phyloP scores from a whole-genome alignment of 2,797 vertebrate genomes.

The Arctocebus calabarensis region DNA sequence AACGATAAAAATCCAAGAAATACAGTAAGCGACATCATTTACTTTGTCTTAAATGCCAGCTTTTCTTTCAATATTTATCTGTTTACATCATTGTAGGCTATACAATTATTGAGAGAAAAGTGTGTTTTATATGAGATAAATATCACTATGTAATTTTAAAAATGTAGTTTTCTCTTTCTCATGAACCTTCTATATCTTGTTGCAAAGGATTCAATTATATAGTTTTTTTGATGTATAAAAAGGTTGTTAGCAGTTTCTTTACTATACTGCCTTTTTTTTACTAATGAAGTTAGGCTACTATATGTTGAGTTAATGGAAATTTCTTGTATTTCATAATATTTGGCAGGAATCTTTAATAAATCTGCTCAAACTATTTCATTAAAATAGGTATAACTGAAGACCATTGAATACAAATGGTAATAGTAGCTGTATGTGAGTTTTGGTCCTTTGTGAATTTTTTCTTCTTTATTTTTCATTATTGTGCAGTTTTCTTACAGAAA shows the following conservation, averaged over 20 bases:
- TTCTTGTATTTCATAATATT: neutral
- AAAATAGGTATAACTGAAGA: neutral
- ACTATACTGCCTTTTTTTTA: neutral
- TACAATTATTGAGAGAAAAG: neutral
- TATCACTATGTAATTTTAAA: neutral
- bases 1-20: constrained; percentile 49
- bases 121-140: neutral
- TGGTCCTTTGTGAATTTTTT: neutral
- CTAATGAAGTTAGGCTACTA: neutral
- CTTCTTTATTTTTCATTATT: neutral
- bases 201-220: neutral
- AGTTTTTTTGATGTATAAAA: neutral
- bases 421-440: neutral
- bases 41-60: neutral
- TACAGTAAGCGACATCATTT: neutral
- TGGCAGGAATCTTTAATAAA: neutral
- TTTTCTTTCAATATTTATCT: constrained; percentile 14
- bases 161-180: neutral
- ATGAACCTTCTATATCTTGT: neutral
- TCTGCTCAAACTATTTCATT: neutral
- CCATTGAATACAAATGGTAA: neutral
- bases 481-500: neutral
- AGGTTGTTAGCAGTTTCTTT: neutral
- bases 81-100: constrained; percentile 13
- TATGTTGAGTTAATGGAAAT: neutral